Percentiles rank a stretch among this genome's conserved stretches.
Conservation (phyloP, 1,140 invertebrate species). For the Drosophila tani region DNA sequence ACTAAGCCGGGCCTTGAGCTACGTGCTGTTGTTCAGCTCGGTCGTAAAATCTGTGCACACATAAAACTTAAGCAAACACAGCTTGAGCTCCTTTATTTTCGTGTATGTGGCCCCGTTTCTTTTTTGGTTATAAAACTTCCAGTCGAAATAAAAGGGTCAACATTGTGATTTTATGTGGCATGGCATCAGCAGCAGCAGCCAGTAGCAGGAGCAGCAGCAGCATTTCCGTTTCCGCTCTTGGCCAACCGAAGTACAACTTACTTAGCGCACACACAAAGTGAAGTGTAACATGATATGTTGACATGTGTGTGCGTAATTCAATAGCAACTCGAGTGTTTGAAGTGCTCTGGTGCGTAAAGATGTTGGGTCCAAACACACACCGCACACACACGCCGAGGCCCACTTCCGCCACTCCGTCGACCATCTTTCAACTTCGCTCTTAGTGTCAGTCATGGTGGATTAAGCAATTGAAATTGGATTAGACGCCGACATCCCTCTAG, state of each 20-base stretch:
- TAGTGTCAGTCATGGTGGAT: constrained; percentile 66
- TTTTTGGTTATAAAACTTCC: constrained; percentile 53
- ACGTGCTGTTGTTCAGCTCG: constrained; percentile 42
- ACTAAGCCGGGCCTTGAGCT: constrained; percentile 32
- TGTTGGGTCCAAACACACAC: constrained; percentile 19
- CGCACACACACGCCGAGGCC: background rate
- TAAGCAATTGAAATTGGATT: constrained; percentile 73
- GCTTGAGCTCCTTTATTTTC: constrained; percentile 49
- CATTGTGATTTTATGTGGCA: constrained; percentile 56
- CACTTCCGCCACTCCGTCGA: constrained; percentile 1
- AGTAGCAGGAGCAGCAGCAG: background rate
- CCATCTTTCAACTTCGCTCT: constrained; percentile 59
- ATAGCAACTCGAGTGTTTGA: constrained; percentile 49
- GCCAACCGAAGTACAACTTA: constrained; percentile 50
- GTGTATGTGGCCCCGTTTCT: constrained; percentile 14
- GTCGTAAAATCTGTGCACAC: constrained; percentile 67
- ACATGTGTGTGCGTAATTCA: constrained; percentile 66
- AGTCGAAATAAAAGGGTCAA: constrained; percentile 72
- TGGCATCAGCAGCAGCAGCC: background rate
- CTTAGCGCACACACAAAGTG: constrained; percentile 64
- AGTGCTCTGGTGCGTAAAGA: constrained; percentile 65
- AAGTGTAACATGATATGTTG: constrained; percentile 71
- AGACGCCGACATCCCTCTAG: constrained; percentile 27
- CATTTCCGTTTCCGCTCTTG: constrained; percentile 34
- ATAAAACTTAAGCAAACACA: constrained; percentile 65